Evolutionary conservation across 2,113 vertebrate species (phyloP).

Genomic region (Petrocephalus zakoni): DNA sequence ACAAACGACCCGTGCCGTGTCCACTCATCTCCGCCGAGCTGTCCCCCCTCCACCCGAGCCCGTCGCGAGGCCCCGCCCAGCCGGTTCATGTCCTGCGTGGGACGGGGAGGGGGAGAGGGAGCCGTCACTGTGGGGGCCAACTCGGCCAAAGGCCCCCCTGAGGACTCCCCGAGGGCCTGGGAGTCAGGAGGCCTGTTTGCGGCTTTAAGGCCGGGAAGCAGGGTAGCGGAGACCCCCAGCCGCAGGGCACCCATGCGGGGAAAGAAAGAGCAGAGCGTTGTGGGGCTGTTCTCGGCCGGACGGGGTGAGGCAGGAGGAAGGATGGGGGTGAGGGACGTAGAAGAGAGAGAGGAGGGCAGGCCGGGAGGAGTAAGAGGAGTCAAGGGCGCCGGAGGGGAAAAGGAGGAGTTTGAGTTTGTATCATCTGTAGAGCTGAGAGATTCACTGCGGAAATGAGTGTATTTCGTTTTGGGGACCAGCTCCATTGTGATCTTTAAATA

Average conservation of each 20-base stretch:
- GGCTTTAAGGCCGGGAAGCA: conserved; percentile 67
- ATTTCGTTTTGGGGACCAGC: conserved; percentile 85
- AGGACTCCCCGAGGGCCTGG: conserved; percentile 40
- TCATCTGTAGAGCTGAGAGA: conserved; percentile 77
- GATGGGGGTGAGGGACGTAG: conserved; percentile 74
- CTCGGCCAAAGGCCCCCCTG: conserved; percentile 32
- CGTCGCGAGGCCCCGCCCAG: conserved; percentile 84
- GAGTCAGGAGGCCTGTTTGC: conserved; percentile 41
- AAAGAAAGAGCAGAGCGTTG: conserved; percentile 92
- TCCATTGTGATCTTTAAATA: conserved; percentile 67
- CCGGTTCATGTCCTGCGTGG: conserved; percentile 98
- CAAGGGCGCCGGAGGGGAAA: conserved; percentile 63
- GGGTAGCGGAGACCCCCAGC: conserved; percentile 73
- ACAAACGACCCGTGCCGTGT: conserved; percentile 97
- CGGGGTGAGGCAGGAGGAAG: conserved; percentile 63
- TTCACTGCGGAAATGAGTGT: conserved; percentile 87
- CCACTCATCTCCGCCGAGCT: conserved; percentile 96
- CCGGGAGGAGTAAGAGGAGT: conserved; percentile 57
- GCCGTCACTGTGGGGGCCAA: conserved; percentile 44
- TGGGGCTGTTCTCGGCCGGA: conserved; percentile 75
- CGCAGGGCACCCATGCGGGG: conserved; percentile 86
- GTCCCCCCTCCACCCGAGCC: conserved; percentile 92
- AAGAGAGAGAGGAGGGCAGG: conserved; percentile 69
- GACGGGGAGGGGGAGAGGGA: conserved; percentile 70
- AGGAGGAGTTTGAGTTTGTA: conserved; percentile 53